Base-by-base conservation (phyloP, 2,113 vertebrate genomes). In the Sclerurus mexicanus region DNA sequence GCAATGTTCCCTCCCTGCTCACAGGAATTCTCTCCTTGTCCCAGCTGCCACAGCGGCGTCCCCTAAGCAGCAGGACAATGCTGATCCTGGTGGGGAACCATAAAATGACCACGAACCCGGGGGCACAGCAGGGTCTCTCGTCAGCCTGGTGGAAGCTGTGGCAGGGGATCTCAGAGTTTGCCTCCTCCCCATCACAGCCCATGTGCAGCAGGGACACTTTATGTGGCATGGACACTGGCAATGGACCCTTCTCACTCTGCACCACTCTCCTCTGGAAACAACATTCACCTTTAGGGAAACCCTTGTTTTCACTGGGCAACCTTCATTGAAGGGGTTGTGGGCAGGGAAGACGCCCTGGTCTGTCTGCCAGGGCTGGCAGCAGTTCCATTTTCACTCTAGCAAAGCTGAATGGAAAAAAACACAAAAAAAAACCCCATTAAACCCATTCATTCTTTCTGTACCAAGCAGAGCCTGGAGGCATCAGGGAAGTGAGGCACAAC, bases 91-190 rank as follows among this genome's bases (percentile, higher is more conserved):
- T 90, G 13, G 98, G 97, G 47, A 99, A 94, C 46, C 73, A 96
- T 46, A 98, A 49, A 4, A 97, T 98, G 49, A 87, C 94, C 76
- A 98, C 97, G 94, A 99, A 98, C 94, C 97, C 98, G 60, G 91
- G 84, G 6, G 52, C 50, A 33, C 3, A 52, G 21, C 15, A 39
- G 4, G 14, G 16, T 11, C 49, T 68, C 47, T 94, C 62, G 5
- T 79, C 86, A 69, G 91, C 76, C 30, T 3, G 2, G 46, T 13
- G 94, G 53, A 94, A 97, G n/a, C 85, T 77, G 84, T 97, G 98
- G 6, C 11, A 96, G 67, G 98, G 98, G 46, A 99, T 96, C 91
- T 99, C 98, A 33, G 99, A 98, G 85, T 80, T 94, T 90, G 99
- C 96, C 78, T 98, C 97, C 96, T 97, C 96, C 20, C 98, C 98